Conservation (phyloP, 2,113 vertebrate species). For the Ictalurus furcatus region DNA sequence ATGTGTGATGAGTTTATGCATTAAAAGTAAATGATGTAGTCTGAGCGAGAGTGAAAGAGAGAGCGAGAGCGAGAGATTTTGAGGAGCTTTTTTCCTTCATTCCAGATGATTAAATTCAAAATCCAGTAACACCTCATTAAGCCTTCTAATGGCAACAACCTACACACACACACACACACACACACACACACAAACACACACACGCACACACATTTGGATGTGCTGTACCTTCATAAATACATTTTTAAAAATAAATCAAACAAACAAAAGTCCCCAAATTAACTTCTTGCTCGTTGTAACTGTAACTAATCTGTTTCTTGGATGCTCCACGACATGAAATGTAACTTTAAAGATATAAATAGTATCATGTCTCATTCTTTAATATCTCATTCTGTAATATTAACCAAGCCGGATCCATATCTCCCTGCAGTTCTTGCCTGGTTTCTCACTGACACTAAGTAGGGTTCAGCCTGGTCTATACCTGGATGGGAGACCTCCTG, state of each 20-base stretch:
- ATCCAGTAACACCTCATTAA: constrained; percentile 20
- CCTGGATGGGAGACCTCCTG: too few species aligned
- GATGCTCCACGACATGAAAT: not conserved
- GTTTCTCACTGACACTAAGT: too few species aligned
- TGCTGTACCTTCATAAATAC: not conserved
- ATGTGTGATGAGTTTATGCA: not conserved
- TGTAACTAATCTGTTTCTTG: not conserved
- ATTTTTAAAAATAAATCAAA: not conserved
- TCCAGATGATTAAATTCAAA: constrained; percentile 17
- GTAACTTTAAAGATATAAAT: not conserved
- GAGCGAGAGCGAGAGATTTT: not conserved
- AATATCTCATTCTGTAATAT: not conserved
- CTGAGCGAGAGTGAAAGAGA: not conserved
- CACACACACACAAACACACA: constrained; percentile 15
- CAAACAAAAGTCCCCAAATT: not conserved
- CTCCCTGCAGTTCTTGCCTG: too few species aligned
- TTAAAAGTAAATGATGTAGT: not conserved
- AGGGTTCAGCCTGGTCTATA: too few species aligned
- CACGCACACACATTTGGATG: not conserved
- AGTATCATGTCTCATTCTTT: not conserved
- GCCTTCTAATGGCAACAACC: not conserved
- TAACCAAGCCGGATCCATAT: too few species aligned
- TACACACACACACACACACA: not conserved
- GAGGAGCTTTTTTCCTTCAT: not conserved
- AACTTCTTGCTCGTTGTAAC: not conserved